phyloP scores from a whole-genome alignment of 2,888 invertebrate species.

The Panorpa germanica region DNA sequence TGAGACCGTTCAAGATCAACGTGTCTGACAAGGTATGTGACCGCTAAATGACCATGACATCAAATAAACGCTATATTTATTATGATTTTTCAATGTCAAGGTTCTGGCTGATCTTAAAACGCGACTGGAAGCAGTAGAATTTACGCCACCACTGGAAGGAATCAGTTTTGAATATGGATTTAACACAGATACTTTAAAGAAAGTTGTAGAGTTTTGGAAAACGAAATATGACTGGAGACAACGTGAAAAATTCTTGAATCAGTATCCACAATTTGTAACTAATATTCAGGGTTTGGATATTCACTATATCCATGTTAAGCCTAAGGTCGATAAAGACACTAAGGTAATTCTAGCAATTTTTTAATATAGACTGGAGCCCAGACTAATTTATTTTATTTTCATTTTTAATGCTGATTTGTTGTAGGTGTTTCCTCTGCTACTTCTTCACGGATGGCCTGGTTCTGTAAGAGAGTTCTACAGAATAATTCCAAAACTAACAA shows the following conservation, averaged over 20 bases:
- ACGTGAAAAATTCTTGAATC: slow-evolving; percentile 49
- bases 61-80: no score
- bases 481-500: slow-evolving; percentile 43
- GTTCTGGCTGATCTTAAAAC: no score
- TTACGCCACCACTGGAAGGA: slow-evolving; percentile 47
- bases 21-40: no score
- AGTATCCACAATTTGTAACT: slow-evolving; percentile 54
- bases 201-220: slow-evolving; percentile 60
- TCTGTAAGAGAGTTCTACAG: slow-evolving; percentile 65
- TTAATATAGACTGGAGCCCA: no score
- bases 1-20: no score
- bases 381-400: no score
- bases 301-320: slow-evolving; percentile 55
- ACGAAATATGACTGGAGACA: slow-evolving; percentile 53
- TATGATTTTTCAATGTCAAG: no score
- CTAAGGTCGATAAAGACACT: slow-evolving; percentile 21
- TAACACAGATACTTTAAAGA: slow-evolving; percentile 43
- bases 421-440: slow-evolving; percentile 41
- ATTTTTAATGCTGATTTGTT: no score
- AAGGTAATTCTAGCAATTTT: no score
- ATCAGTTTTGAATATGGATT: slow-evolving; percentile 66
- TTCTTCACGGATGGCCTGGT: slow-evolving; percentile 79
- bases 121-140: no score
- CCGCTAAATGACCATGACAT: no score
- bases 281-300: slow-evolving; percentile 53